Percentiles rank a stretch among this genome's conserved stretches.
Conservation (phyloP, 2,888 invertebrate species). For the Herminia tarsipennalis region DNA sequence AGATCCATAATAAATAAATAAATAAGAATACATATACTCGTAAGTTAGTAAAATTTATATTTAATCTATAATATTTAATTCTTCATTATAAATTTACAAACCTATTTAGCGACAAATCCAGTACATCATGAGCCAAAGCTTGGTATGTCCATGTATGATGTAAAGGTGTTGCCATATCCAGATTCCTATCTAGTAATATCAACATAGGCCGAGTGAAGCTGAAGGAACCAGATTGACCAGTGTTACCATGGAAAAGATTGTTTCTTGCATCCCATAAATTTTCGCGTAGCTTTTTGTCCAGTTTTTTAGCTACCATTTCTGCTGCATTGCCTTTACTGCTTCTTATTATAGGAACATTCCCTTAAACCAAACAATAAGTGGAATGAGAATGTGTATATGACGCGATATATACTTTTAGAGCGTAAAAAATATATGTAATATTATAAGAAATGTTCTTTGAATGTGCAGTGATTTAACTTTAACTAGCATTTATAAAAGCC, state of each 20-base stretch:
- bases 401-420: too few relatives aligned
- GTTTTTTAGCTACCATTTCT: constrained; percentile 98
- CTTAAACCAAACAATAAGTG: constrained; percentile 77
- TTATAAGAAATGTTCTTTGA: too few relatives aligned
- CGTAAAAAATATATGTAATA: too few relatives aligned
- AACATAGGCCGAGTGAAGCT: constrained; percentile 97
- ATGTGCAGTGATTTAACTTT: too few relatives aligned
- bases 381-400: too few relatives aligned
- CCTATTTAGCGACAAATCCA: constrained; percentile 96
- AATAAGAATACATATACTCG: too few relatives aligned
- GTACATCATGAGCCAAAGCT: constrained; percentile 97
- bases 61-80: background rate
- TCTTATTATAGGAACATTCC: constrained; percentile 95
- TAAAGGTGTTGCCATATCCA: constrained; percentile 98
- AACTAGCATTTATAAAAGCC: too few relatives aligned
- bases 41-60: too few relatives aligned
- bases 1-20: too few relatives aligned
- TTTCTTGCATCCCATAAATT: constrained; percentile 98
- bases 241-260: constrained; percentile 96
- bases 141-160: constrained; percentile 99
- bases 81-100: constrained; percentile 33
- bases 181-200: constrained; percentile 96
- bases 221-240: constrained; percentile 90
- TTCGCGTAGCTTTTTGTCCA: constrained; percentile 98
- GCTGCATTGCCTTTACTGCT: constrained; percentile 98